Evolutionary conservation across 2,113 vertebrate species (phyloP), one percentile per base, ranked within the genome.

Genomic region (Chaetodon auriga): DNA sequence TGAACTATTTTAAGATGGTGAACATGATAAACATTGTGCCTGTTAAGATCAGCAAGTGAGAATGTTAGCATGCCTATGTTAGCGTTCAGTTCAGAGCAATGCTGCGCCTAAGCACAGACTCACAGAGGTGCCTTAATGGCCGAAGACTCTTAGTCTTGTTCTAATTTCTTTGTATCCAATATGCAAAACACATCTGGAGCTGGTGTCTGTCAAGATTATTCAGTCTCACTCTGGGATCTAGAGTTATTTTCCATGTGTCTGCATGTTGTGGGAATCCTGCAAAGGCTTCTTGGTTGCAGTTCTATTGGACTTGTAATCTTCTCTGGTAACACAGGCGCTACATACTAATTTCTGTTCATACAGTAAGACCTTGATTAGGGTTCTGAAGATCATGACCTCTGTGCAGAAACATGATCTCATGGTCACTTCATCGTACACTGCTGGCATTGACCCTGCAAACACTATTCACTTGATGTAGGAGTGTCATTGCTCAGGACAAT

Each of bases 401-500:
- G 38, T 38, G 38, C 38, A 41, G 38, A 41, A 41, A 41, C 38
- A 41, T 41, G 38, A 41, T 41, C 38, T 41, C 6, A 41, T 41
- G 38, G 38, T 7, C 38, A 41, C 38, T 41, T 41, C 38, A 53
- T 61, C 6, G 7, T 54, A 46, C 46, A 63, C 49, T 48, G 61
- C 63, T 58, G 23, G 2, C 4, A 19, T 7, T n/a, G 16, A 21
- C 46, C 43, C 57, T 68, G 15, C 15, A 64, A 54, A 63, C 51
- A 46, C 30, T 72, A 15, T 70, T 41, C 35, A 2, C 19, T 11
- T 57, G 65, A 71, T 41, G 55, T 35, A 54, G 48, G 21, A 51
- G 36, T 51, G 21, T 83, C 73, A 77, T n/a, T 4, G 23, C 45
- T 75, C 49, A 53, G 21, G 45, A 68, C 49, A 45, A 81, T 7